Evolutionary conservation across 1,140 invertebrate species (phyloP).

Genomic region (Apocrypta bakeri): DNA sequence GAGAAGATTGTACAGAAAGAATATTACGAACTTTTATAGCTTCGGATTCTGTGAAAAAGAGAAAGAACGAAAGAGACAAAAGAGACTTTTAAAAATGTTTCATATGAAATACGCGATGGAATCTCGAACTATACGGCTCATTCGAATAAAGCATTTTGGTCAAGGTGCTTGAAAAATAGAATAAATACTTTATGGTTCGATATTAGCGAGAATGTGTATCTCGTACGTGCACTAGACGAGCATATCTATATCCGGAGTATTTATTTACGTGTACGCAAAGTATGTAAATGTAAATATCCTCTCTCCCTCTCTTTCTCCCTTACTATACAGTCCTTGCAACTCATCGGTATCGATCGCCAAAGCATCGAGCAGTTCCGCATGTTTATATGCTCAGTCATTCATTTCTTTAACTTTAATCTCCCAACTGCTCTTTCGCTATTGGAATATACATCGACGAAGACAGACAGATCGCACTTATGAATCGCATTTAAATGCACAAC

Average conservation of each 20-base stretch:
- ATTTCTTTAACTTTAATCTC: constrained; percentile 8
- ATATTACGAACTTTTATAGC: background rate
- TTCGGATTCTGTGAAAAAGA: background rate
- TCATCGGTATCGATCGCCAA: background rate
- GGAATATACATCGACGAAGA: background rate
- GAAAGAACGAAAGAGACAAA: constrained; percentile 25
- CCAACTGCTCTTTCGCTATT: no score
- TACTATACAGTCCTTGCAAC: no score
- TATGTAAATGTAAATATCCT: no score
- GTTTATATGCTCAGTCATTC: background rate
- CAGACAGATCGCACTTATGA: no score
- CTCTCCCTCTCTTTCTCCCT: no score
- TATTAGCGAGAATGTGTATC: no score
- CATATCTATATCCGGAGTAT: no score
- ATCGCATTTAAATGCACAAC: background rate
- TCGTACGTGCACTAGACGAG: no score
- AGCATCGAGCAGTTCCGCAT: background rate
- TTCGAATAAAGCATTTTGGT: no score
- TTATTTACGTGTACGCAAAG: no score
- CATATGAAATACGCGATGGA: background rate
- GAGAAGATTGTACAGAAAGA: background rate
- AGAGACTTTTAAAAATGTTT: background rate
- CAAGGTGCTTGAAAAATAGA: no score
- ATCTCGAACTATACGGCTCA: background rate
- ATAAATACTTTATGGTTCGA: no score